A percentile compares a stretch with the other conserved stretches of the same genome.
Evolutionary conservation across 2,888 invertebrate genomes (phyloP).

Genomic region (Ischnus inquisitorius): DNA sequence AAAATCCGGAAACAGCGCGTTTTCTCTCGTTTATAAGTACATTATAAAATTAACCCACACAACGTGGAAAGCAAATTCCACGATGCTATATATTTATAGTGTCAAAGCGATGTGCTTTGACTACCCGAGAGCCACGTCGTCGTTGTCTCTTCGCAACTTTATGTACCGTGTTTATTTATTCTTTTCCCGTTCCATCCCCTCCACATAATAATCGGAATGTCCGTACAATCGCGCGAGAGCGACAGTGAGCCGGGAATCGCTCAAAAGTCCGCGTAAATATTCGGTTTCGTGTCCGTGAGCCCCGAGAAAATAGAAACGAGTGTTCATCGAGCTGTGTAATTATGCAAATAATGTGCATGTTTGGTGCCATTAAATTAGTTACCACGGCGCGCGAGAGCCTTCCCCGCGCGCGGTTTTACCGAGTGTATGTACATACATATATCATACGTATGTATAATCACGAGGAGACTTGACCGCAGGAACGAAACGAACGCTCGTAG

Average conservation of each 20-base stretch:
- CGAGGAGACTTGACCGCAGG: conserved; percentile 15
- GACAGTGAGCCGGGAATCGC: not conserved
- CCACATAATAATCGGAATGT: not conserved
- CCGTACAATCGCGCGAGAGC: conserved; percentile 10
- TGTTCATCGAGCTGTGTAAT: conserved; percentile 77
- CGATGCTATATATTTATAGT: no score
- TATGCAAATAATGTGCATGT: conserved; percentile 78
- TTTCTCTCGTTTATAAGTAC: no score
- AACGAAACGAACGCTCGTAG: conserved; percentile 22
- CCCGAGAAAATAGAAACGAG: conserved; percentile 73
- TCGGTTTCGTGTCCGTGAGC: conserved; percentile 36
- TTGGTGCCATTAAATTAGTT: conserved; percentile 77
- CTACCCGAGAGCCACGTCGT: no score
- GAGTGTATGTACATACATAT: conserved; percentile 52
- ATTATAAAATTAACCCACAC: no score
- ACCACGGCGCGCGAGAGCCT: conserved; percentile 52
- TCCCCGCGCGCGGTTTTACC: conserved; percentile 57
- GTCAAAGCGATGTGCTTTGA: no score
- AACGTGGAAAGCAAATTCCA: no score
- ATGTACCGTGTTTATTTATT: no score
- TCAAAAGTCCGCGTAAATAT: not conserved
- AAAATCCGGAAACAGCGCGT: no score
- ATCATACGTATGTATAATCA: conserved; percentile 7
- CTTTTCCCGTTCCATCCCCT: no score
- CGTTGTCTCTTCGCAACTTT: no score